These are phyloP conservation scores for Trogon melanurus DNA, from an alignment of 2,113 vertebrate genomes.

Conservation along the genomic window DNA sequence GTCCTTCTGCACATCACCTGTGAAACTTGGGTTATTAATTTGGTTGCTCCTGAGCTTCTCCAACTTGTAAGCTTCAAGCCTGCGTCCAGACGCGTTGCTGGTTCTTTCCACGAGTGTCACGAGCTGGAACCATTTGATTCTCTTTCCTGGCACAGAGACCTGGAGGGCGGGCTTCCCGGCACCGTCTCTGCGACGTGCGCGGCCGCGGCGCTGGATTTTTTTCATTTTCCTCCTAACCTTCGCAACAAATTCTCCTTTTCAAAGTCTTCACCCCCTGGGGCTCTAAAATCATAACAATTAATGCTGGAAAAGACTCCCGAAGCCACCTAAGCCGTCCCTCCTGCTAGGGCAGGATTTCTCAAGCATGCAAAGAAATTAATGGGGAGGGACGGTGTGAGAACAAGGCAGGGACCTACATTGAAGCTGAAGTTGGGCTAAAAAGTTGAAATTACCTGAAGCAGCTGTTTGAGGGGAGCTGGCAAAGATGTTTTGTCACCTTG, in stretches of 20 bases:
- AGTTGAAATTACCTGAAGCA: not conserved
- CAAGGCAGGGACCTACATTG: not conserved
- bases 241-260: not conserved
- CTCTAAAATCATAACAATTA: conserved; percentile 41
- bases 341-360: not conserved
- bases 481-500: not conserved
- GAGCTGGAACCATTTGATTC: not conserved
- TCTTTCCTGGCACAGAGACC: not conserved
- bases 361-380: not conserved
- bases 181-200: accelerated
- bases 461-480: not conserved
- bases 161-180: accelerated
- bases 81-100: accelerated
- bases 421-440: not conserved
- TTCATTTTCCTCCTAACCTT: not conserved
- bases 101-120: accelerated
- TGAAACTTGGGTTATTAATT: not conserved
- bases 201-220: accelerated
- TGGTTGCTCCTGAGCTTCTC: not conserved
- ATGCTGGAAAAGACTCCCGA: conserved; percentile 29
- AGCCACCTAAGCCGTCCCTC: conserved; percentile 7
- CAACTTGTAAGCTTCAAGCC: accelerated
- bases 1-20: not conserved
- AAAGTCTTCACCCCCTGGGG: not conserved
- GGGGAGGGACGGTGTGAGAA: not conserved